phyloP scores from a whole-genome alignment of 1,140 invertebrate genomes.

The Listronotus bonariensis region DNA sequence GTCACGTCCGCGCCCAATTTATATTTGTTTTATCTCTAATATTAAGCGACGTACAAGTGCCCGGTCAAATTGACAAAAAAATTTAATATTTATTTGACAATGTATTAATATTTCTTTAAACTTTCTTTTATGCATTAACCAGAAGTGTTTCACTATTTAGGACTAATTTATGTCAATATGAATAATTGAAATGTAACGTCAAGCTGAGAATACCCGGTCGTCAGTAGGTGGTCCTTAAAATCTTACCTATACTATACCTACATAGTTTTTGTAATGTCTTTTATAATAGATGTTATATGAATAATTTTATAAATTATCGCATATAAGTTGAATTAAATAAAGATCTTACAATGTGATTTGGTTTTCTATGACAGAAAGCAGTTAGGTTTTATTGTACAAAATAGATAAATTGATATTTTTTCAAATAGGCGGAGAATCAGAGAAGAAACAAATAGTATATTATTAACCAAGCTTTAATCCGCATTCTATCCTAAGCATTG shows the following conservation, averaged over 20 bases:
- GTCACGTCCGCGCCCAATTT: too few relatives aligned
- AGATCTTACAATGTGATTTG: conserved; percentile 18
- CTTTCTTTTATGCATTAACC: not conserved
- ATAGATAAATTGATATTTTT: not conserved
- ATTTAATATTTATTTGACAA: too few relatives aligned
- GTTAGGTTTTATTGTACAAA: conserved; percentile 6
- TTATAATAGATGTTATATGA: not conserved
- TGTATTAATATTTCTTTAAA: too few relatives aligned
- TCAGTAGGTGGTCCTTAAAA: conserved; percentile 23
- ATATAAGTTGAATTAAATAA: conserved; percentile 14
- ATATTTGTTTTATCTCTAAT: too few relatives aligned
- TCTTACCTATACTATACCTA: conserved; percentile 4
- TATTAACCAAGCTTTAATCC: too few relatives aligned
- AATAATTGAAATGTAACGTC: conserved; percentile 29
- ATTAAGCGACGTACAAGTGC: too few relatives aligned
- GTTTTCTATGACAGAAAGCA: conserved; percentile 2
- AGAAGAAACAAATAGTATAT: too few relatives aligned
- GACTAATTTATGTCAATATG: conserved; percentile 28
- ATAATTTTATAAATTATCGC: conserved; percentile 20
- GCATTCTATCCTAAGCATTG: too few relatives aligned
- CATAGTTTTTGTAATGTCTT: conserved; percentile 8
- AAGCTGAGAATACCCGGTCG: conserved; percentile 10
- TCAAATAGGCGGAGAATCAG: too few relatives aligned
- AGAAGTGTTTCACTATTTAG: conserved; percentile 5
- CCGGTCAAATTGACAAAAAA: too few relatives aligned